Base-by-base conservation (phyloP, 2,113 vertebrate genomes). In the Ranitomeya variabilis region DNA sequence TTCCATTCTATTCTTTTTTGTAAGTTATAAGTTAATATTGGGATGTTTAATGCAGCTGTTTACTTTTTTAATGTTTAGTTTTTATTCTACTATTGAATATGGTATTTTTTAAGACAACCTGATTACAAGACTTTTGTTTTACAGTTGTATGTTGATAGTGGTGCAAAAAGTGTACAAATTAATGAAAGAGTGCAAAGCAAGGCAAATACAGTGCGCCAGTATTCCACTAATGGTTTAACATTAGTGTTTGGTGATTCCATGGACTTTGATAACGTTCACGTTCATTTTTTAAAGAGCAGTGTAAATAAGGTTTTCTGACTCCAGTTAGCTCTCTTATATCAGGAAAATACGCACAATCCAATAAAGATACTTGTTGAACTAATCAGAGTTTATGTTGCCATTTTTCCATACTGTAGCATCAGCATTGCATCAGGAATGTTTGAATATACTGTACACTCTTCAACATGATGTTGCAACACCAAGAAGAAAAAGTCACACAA, bases 11-110 rank as follows among this genome's bases (percentile, higher is more conserved):
- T 73, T 83, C 21, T 15, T 80, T 31, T 90, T 89, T 51, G 10
- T 88, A 89, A 91, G 89, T 77, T 73, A 84, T 89, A 89, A 89
- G 67, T 85, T 26, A 85, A 69, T 89, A 82, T 85, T 83, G 73
- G 82, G 81, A 85, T 45, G 71, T 83, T 88, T 88, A 62, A 87
- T 82, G 37, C 62, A 23, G 64, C 67, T 88, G 54, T 88, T 74
- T 76, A 45, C 81, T 51, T 84, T 69, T 78, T 84, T 84, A 21
- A 55, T 62, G 66, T 84, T 81, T 81, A 59, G 55, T 84, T 84
- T 83, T 84, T 84, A 52, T 84, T 84, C 64, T 84, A 69, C 62
- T 83, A 84, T 69, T 64, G 21, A 83, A 54, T 21, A n/a, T 83
- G 4, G 45, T 55, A 55, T 84, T 84, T 84, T 83, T 71, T 51